phyloP scores from a whole-genome alignment of 2,888 invertebrate genomes.

The Campoplex capitator region DNA sequence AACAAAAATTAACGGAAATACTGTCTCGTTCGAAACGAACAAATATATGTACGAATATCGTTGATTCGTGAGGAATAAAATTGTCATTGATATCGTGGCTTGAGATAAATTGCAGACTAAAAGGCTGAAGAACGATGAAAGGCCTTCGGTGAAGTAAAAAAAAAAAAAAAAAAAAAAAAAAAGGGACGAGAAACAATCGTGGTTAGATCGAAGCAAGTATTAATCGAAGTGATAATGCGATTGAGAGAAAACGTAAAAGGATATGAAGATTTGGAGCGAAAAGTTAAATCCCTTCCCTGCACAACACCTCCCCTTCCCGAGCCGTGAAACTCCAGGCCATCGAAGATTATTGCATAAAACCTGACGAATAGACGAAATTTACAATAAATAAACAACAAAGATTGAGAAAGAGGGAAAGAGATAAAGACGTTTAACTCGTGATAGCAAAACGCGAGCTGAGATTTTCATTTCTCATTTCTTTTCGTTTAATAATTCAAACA shows the following conservation, averaged over 20 bases:
- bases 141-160: slow-evolving; percentile 63
- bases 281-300: slow-evolving; percentile 1
- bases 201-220: background rate
- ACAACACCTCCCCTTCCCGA: background rate
- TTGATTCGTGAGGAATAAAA: slow-evolving; percentile 20
- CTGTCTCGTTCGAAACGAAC: slow-evolving; percentile 20
- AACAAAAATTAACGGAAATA: slow-evolving; percentile 32
- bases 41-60: background rate
- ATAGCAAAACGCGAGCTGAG: slow-evolving; percentile 61
- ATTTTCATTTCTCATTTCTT: slow-evolving; percentile 33
- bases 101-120: slow-evolving; percentile 68
- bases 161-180: no score
- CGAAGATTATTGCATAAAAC: slow-evolving; percentile 11
- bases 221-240: background rate
- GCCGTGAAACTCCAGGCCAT: slow-evolving; percentile 21
- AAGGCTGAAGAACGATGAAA: slow-evolving; percentile 59
- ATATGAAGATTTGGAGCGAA: slow-evolving; percentile 40
- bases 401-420: slow-evolving; percentile 3
- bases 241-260: slow-evolving; percentile 16
- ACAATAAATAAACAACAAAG: background rate
- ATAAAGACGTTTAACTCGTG: slow-evolving; percentile 17
- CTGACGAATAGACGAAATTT: slow-evolving; percentile 6
- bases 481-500: slow-evolving; percentile 80
- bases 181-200: slow-evolving; percentile 11
- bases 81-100: slow-evolving; percentile 73